Percentiles rank a stretch among this genome's conserved stretches.
Conservation (phyloP, 2,888 invertebrate species). For the Blastobasis lacticolella region DNA sequence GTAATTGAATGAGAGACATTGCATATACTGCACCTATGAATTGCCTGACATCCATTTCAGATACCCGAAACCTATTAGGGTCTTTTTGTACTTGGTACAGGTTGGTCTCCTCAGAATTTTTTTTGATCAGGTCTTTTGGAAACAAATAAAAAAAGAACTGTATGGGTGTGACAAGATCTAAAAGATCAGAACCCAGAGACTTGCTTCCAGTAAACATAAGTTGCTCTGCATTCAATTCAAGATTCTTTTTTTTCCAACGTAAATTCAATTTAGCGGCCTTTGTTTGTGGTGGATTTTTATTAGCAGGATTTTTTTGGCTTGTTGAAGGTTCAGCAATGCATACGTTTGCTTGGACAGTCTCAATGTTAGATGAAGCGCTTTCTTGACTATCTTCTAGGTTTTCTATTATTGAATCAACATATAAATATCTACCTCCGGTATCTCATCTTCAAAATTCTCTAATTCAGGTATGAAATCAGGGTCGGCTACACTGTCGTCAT, state of each 20-base stretch:
- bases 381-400: background rate
- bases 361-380: background rate
- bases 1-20: slow-evolving; percentile 7
- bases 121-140: background rate
- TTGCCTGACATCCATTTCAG: background rate
- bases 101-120: background rate
- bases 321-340: background rate
- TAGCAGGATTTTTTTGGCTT: background rate
- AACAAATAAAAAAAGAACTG: background rate
- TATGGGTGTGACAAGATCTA: background rate
- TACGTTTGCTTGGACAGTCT: background rate
- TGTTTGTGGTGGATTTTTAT: too few species aligned
- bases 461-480: background rate
- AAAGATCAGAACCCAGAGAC: background rate
- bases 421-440: background rate
- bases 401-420: background rate
- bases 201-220: background rate
- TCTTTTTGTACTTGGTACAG: background rate
- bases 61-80: background rate
- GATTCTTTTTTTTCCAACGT: background rate
- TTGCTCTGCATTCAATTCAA: too few species aligned
- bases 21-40: background rate
- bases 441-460: too few species aligned
- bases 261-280: background rate
- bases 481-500: background rate